Conservation (phyloP, 2,113 vertebrate genomes). For the Pteropus alecto region DNA sequence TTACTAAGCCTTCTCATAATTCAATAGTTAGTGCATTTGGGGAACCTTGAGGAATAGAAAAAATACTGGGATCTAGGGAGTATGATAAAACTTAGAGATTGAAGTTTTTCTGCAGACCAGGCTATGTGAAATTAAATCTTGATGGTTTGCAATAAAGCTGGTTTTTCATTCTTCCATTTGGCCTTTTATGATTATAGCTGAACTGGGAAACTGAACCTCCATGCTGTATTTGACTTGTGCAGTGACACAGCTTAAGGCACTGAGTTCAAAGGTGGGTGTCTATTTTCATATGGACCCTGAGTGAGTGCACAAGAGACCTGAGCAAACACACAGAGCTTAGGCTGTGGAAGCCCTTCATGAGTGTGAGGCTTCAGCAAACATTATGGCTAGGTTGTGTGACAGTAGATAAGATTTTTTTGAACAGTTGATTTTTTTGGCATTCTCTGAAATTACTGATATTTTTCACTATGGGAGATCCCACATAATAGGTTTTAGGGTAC, state of each 20-base stretch:
- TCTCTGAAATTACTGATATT: background rate
- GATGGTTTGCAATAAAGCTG: background rate
- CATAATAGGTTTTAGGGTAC: background rate
- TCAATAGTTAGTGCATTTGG: background rate
- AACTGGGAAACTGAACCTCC: background rate
- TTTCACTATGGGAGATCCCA: background rate
- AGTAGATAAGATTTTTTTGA: background rate
- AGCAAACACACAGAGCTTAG: background rate
- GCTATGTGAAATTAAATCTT: background rate
- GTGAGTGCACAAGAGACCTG: background rate
- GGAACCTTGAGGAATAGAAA: background rate
- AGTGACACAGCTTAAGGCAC: background rate
- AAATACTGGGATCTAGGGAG: background rate
- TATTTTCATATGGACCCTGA: background rate
- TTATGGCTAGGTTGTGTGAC: no score
- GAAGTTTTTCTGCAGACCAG: background rate
- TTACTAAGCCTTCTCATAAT: background rate
- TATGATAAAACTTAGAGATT: background rate
- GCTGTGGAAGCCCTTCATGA: background rate
- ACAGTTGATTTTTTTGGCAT: background rate
- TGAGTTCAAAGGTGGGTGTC: background rate
- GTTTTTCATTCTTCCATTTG: background rate
- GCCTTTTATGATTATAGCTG: background rate
- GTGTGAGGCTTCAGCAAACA: background rate
- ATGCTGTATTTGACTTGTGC: background rate